Evolutionary conservation across 2,888 invertebrate species (phyloP).

Genomic region (Mesorhabditis sp.): DNA sequence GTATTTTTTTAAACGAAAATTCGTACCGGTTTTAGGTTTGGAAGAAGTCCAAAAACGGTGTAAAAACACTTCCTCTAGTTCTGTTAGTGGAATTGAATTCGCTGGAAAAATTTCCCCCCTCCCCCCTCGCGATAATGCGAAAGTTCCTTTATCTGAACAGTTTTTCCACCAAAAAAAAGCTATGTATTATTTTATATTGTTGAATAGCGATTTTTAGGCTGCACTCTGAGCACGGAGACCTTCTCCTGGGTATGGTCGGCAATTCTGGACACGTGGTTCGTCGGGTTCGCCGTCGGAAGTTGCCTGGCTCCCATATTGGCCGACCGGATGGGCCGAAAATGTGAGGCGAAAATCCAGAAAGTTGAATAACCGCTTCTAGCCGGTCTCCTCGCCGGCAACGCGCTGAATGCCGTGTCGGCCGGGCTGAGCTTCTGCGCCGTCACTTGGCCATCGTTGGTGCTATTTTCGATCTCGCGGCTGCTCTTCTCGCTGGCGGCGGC

Average conservation of each 20-base stretch:
- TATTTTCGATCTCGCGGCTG: conserved; percentile 38
- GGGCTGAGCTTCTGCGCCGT: conserved; percentile 27
- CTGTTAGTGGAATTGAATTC: too few species aligned
- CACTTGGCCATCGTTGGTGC: conserved; percentile 19
- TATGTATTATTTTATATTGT: too few species aligned
- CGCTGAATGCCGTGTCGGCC: conserved; percentile 27
- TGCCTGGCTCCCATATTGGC: conserved; percentile 38
- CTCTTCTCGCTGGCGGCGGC: conserved; percentile 42
- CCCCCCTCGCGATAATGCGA: too few species aligned
- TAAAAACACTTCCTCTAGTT: too few species aligned
- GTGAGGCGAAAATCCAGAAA: conserved; percentile 18
- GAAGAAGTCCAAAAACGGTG: too few species aligned
- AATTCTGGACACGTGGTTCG: conserved; percentile 43
- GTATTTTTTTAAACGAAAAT: too few species aligned
- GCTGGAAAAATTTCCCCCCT: too few species aligned
- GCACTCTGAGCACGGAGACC: conserved; percentile 6
- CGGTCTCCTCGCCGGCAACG: conserved; percentile 31
- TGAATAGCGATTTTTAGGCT: conserved; percentile 6
- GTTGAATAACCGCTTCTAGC: conserved; percentile 17
- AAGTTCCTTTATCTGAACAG: too few species aligned
- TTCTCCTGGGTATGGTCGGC: conserved; percentile 50
- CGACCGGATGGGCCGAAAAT: conserved; percentile 47
- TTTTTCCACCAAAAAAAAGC: too few species aligned
- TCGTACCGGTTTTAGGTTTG: too few species aligned
- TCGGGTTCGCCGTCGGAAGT: conserved; percentile 45